Base-by-base conservation (phyloP, 2,888 invertebrate species). In the Opisthograptis luteolata region DNA sequence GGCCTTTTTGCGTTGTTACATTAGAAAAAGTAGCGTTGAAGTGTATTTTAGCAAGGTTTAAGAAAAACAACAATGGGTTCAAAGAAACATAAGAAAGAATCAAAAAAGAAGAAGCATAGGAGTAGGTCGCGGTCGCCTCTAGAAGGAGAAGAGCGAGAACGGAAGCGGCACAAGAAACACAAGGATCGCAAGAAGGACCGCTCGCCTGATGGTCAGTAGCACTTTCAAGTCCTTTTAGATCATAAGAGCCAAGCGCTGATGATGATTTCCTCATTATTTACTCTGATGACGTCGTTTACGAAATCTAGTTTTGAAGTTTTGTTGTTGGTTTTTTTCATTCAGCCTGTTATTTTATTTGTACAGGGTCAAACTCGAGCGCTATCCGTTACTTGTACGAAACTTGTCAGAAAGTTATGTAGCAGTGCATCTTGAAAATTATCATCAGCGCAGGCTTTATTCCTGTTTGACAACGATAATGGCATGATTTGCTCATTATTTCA, bases 21-120 rank as follows among this genome's bases (percentile, higher is more conserved):
- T n/a, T n/a, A n/a, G n/a, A n/a, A n/a, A n/a, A n/a, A 9, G 24
- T 9, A n/a, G 8, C n/a, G 7, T 2, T 28, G 13, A 14, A 30
- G 7, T 14, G 14, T 8, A 8, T n/a, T 14, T 14, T 7, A 2
- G 1, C 25, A 3, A 9, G 25, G 10, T 2, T 24, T 25, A 10
- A 12, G 27, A 13, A 30, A 45, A 55, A 34, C 39, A 32, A 71
- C 44, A 62, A 94, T 94, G 94, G 94, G 94, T 66, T 94, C 95
- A 13, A 94, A 94, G 79, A 94, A 94, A 73, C 94, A 94, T 68
- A 94, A 94, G 75, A 93, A 93, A 69, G 94, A 93, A 25, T 87
- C 92, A 2, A 93, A 93, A 75, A 95, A 95, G 84, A 92, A 93
- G 76, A 93, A 94, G 73, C 94, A 94, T 50, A 80, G 82, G 68